A percentile compares a stretch with the other conserved stretches of the same genome.
Conservation (phyloP, 2,113 vertebrate species). For the Gadus chalcogrammus region DNA sequence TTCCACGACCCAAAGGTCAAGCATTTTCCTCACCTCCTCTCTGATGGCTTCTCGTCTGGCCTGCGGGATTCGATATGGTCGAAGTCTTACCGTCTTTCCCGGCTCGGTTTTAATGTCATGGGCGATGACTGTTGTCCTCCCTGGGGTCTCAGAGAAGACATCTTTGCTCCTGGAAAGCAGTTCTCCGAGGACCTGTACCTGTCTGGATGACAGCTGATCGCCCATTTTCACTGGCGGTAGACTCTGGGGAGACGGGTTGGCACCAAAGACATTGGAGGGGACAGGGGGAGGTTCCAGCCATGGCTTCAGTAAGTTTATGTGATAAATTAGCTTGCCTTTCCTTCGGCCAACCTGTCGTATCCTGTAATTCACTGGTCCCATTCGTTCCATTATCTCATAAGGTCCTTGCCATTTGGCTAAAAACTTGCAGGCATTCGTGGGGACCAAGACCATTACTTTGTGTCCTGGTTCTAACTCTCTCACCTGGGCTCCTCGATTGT, state of each 20-base stretch:
- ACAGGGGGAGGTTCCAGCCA: background rate
- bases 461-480: background rate
- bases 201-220: background rate
- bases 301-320: background rate
- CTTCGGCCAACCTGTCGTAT: background rate
- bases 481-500: background rate
- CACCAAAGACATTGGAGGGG: background rate
- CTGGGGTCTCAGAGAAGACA: background rate
- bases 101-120: background rate
- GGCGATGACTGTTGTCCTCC: background rate
- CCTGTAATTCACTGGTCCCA: background rate
- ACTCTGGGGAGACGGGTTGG: background rate
- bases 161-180: background rate
- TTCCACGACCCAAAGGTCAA: background rate
- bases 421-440: background rate
- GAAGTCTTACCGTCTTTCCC: background rate
- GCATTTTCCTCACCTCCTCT: background rate
- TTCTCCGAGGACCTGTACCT: background rate
- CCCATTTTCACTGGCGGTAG: background rate
- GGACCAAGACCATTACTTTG: background rate
- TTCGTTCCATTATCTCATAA: too few relatives aligned
- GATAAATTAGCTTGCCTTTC: background rate
- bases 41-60: background rate
- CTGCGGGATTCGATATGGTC: background rate
- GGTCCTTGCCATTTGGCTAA: background rate